Percentiles rank a stretch among this genome's conserved stretches.
These are phyloP conservation scores for Xylota segnis DNA, from an alignment of 2,888 invertebrate genomes.

Conservation along the genomic window DNA sequence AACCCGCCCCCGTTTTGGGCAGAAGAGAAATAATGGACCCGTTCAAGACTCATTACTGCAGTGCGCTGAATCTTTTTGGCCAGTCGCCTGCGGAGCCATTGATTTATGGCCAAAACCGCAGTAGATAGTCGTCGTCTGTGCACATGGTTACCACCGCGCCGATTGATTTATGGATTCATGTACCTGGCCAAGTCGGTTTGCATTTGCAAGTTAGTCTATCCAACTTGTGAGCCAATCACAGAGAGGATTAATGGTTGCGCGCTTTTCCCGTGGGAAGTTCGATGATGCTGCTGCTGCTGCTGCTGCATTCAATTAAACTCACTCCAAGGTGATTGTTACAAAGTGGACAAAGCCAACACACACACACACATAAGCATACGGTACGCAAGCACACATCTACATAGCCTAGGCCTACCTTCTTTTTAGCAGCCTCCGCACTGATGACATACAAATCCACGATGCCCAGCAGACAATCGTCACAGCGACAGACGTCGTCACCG, in stretches of 20 bases:
- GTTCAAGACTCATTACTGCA: constrained; percentile 37
- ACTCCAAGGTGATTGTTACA: constrained; percentile 42
- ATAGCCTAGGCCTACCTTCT: constrained; percentile 86
- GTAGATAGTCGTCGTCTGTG: constrained; percentile 22
- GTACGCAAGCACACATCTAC: not conserved
- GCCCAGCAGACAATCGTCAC: constrained; percentile 93
- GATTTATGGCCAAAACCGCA: constrained; percentile 43
- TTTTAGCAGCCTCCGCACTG: constrained; percentile 86
- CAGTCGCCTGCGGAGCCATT: constrained; percentile 35
- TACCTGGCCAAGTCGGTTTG: constrained; percentile 27
- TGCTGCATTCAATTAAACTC: constrained; percentile 29
- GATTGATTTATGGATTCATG: constrained; percentile 49
- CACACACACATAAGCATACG: too few species aligned
- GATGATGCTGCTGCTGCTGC: not conserved
- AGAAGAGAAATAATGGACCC: constrained; percentile 45
- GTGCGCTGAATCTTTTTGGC: constrained; percentile 41
- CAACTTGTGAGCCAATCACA: constrained; percentile 41
- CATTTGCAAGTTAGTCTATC: constrained; percentile 29
- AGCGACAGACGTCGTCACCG: constrained; percentile 90
- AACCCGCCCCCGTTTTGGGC: constrained; percentile 45
- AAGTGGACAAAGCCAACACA: constrained; percentile 30
- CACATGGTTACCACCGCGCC: constrained; percentile 1
- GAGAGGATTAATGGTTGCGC: constrained; percentile 30
- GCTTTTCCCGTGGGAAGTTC: constrained; percentile 55
- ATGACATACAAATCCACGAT: constrained; percentile 91